Evolutionary conservation across 2,888 invertebrate genomes (phyloP).

Genomic region (Ochropleura plecta): DNA sequence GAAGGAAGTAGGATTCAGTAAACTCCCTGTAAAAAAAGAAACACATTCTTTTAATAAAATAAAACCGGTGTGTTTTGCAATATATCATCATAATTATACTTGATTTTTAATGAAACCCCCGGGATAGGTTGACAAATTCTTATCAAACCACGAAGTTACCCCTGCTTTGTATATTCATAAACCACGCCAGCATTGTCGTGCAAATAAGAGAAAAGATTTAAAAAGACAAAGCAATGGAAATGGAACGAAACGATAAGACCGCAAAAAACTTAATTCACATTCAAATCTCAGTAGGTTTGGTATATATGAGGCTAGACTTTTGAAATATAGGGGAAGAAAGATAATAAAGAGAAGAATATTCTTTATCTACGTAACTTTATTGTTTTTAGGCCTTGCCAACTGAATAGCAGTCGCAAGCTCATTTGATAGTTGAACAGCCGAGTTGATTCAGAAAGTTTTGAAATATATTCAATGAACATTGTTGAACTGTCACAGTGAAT

Average conservation of each 20-base stretch:
- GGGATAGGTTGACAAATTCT: conserved; percentile 11
- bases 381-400: conserved; percentile 23
- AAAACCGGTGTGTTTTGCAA: background rate
- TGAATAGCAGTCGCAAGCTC: conserved; percentile 11
- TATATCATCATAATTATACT: conserved; percentile 23
- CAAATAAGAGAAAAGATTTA: conserved; percentile 48
- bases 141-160: conserved; percentile 25
- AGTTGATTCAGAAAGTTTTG: conserved; percentile 3
- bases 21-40: background rate
- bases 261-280: conserved; percentile 52
- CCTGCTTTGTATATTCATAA: conserved; percentile 49
- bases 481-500: background rate
- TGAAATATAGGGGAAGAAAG: conserved; percentile 23
- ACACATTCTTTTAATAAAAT: background rate
- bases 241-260: conserved; percentile 31
- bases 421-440: background rate
- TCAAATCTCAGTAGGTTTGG: conserved; percentile 36
- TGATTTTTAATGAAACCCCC: background rate
- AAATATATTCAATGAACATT: conserved; percentile 15
- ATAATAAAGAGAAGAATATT: conserved; percentile 16
- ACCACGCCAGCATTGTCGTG: conserved; percentile 39
- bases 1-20: background rate
- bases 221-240: conserved; percentile 54
- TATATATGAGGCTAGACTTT: conserved; percentile 32
- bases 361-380: conserved; percentile 24